phyloP scores from a whole-genome alignment of 2,113 vertebrate genomes.

The Pionites leucogaster region DNA sequence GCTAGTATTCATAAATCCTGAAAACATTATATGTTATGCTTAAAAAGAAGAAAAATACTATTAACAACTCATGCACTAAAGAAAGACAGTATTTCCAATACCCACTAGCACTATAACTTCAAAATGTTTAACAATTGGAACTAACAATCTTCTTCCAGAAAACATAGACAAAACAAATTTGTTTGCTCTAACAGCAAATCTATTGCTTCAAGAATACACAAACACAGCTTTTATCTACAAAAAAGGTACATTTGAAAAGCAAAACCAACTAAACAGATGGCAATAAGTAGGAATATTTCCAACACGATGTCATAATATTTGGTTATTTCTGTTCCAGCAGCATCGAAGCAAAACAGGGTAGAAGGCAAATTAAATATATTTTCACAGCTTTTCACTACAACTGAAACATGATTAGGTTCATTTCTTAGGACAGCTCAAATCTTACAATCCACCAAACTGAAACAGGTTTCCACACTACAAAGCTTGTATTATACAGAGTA shows the following conservation, averaged over 20 bases:
- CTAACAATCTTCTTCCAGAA: not conserved
- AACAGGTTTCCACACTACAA: not conserved
- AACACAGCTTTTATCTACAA: not conserved
- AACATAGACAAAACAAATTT: not conserved
- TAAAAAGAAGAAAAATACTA: not conserved
- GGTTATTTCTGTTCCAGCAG: not conserved
- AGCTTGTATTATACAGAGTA: not conserved
- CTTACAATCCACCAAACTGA: not conserved
- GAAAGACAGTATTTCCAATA: not conserved
- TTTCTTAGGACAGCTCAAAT: not conserved
- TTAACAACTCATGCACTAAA: not conserved
- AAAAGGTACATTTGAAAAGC: not conserved
- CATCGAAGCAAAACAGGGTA: not conserved
- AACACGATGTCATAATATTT: not conserved
- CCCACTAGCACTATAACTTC: not conserved
- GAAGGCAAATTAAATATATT: not conserved
- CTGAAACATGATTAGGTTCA: not conserved
- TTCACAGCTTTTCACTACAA: not conserved
- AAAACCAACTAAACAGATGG: not conserved
- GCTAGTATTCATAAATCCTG: not conserved
- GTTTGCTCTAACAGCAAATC: not conserved
- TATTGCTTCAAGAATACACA: not conserved
- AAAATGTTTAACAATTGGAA: not conserved
- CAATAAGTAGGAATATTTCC: not conserved
- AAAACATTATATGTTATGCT: not conserved